Conservation (phyloP, 2,113 vertebrate species). For the Meriones unguiculatus region DNA sequence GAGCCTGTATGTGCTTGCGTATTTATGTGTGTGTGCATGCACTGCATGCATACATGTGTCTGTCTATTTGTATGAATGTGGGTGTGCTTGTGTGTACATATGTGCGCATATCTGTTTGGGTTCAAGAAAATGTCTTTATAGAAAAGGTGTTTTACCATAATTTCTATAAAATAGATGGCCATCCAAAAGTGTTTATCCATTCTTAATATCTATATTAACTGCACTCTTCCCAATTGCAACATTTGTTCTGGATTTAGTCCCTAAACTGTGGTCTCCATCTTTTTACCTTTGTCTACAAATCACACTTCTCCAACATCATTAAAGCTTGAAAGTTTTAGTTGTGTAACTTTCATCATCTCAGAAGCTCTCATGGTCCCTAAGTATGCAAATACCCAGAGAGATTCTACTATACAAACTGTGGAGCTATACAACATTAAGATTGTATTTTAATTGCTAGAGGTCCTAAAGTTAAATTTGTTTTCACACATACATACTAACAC, state of each 20-base stretch:
- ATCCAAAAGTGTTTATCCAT: not conserved
- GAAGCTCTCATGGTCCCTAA: not conserved
- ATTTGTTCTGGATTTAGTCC: not conserved
- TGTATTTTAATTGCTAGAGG: not conserved
- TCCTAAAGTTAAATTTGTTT: not conserved
- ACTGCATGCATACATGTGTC: not conserved
- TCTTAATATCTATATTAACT: not conserved
- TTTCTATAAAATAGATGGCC: not conserved
- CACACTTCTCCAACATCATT: slow-evolving; percentile 8
- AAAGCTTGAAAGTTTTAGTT: not conserved
- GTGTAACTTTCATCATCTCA: not conserved
- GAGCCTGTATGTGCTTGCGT: not conserved
- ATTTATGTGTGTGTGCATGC: not conserved
- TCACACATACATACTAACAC: not conserved
- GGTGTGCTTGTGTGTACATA: not conserved
- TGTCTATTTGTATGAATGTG: not conserved
- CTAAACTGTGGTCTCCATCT: not conserved
- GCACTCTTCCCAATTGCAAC: not conserved
- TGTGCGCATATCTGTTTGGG: not conserved
- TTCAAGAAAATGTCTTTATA: not conserved
- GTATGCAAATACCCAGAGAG: not conserved
- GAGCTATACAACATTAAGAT: not conserved
- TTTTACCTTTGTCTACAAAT: not conserved
- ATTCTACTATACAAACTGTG: not conserved
- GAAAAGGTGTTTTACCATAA: slow-evolving; percentile 13